Percentiles rank a stretch among this genome's conserved stretches.
phyloP scores from a whole-genome alignment of 1,140 invertebrate genomes.

The Mizuhopecten yessoensis region DNA sequence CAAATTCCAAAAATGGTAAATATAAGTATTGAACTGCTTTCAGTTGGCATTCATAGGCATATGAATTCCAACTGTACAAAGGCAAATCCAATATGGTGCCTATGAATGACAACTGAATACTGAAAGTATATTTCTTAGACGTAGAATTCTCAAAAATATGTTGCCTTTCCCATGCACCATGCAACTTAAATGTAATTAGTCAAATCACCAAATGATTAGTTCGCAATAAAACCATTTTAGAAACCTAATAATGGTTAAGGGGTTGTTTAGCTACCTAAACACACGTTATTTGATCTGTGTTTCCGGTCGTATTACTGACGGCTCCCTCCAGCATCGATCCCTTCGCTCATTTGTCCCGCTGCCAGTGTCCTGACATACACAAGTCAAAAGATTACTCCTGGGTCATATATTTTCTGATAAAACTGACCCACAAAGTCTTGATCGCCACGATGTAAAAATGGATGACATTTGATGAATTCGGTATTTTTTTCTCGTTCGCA shows the following conservation, averaged over 20 bases:
- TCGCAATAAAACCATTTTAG: not conserved
- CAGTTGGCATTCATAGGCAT: too few relatives aligned
- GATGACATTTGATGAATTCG: slow-evolving; percentile 8
- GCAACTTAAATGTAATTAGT: not conserved
- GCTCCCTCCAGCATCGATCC: not conserved
- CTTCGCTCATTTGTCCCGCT: not conserved
- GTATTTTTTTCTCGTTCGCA: not conserved
- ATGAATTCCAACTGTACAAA: too few relatives aligned
- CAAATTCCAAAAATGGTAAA: too few relatives aligned
- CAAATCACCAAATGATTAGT: not conserved
- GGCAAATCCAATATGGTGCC: too few relatives aligned
- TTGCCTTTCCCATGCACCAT: too few relatives aligned
- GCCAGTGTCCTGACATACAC: not conserved
- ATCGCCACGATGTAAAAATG: not conserved
- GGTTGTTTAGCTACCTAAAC: not conserved
- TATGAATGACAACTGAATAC: too few relatives aligned
- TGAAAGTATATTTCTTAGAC: too few relatives aligned
- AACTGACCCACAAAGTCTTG: not conserved
- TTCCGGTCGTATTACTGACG: not conserved
- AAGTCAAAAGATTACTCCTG: not conserved
- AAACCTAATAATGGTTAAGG: not conserved
- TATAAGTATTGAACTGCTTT: too few relatives aligned
- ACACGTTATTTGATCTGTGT: not conserved
- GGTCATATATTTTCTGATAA: not conserved
- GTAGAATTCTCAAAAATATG: too few relatives aligned